Evolutionary conservation across 92 coral and sea anemone species (phyloP).

Genomic region (Siderastrea siderea): DNA sequence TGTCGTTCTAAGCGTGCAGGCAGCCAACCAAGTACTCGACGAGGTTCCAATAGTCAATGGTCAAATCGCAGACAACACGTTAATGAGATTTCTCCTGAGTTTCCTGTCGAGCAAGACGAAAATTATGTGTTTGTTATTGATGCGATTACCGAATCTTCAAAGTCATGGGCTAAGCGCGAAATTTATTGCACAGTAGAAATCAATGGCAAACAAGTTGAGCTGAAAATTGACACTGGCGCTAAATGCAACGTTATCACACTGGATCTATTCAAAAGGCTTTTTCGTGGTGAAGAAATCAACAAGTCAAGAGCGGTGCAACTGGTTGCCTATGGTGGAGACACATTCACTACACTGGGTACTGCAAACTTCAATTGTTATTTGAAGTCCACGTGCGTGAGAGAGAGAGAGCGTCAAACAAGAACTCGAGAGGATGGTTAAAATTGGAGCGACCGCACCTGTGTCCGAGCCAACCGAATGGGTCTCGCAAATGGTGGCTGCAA

Average conservation of each 20-base stretch:
- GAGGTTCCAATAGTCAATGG: too few relatives aligned
- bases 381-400: background rate
- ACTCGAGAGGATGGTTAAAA: constrained; percentile 37
- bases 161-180: constrained; percentile 6
- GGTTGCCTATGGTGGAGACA: constrained; percentile 16
- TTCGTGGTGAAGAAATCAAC: constrained; percentile 27
- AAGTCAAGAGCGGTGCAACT: constrained; percentile 26
- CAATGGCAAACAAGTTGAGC: background rate
- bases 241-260: background rate
- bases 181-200: constrained; percentile 18
- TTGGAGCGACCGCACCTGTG: background rate
- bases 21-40: too few relatives aligned
- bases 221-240: constrained; percentile 44
- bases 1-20: too few relatives aligned
- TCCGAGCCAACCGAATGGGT: constrained; percentile 24
- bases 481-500: constrained; percentile 56
- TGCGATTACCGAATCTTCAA: background rate
- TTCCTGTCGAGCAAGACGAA: constrained; percentile 2
- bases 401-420: constrained; percentile 31
- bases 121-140: constrained; percentile 25
- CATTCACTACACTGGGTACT: constrained; percentile 1
- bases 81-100: background rate
- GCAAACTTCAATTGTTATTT: background rate
- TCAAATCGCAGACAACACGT: too few relatives aligned
- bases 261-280: constrained; percentile 7